Conservation (phyloP, 2,113 vertebrate genomes). For the Pomatostomus ruficeps region DNA sequence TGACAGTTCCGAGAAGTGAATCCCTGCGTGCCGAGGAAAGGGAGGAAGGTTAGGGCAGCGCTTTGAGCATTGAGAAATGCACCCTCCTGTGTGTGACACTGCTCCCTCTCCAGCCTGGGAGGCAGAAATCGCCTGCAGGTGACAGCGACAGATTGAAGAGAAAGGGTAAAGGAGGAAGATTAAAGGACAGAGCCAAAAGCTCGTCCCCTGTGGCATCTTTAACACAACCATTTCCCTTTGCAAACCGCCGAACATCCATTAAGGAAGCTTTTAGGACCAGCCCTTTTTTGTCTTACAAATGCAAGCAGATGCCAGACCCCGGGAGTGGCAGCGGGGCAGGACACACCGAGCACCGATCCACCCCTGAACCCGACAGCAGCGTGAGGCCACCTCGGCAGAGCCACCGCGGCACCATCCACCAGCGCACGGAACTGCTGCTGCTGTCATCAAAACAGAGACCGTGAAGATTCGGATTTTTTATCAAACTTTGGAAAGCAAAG, state of each 20-base stretch:
- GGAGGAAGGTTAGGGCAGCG: accelerated
- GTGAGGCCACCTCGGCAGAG: neutral
- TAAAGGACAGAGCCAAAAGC: neutral
- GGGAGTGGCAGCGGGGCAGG: neutral
- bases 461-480: neutral
- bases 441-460: neutral
- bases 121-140: neutral
- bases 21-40: neutral
- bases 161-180: neutral
- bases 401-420: neutral
- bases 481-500: neutral
- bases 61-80: neutral
- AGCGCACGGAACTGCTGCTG: neutral
- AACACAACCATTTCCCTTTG: neutral
- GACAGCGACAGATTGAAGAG: neutral
- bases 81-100: neutral
- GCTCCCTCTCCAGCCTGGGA: neutral
- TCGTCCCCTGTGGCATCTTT: neutral
- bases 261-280: neutral
- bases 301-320: neutral
- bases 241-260: neutral
- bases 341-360: neutral
- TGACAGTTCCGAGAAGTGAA: accelerated
- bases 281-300: neutral
- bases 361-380: neutral